These are phyloP conservation scores for Axea sp. DNA, from an alignment of 2,888 invertebrate species.

Conservation along the genomic window DNA sequence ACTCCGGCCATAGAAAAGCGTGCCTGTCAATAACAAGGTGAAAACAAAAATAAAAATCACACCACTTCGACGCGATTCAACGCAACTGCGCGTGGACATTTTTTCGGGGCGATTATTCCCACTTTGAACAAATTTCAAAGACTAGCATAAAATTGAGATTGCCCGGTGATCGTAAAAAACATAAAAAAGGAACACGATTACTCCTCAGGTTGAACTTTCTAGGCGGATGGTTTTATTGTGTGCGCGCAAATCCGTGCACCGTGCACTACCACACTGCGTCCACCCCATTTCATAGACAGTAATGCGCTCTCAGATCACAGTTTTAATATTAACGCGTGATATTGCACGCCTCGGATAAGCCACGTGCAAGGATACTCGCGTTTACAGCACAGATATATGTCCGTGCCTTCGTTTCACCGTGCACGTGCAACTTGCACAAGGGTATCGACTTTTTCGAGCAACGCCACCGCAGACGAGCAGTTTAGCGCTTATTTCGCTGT, in stretches of 20 bases:
- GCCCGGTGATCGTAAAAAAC: too few relatives aligned
- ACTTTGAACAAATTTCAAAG: too few relatives aligned
- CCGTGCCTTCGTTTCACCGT: conserved; percentile 9
- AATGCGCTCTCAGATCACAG: conserved; percentile 32
- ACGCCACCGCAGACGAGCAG: conserved; percentile 58
- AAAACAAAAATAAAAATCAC: too few relatives aligned
- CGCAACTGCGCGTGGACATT: too few relatives aligned
- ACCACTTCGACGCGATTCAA: too few relatives aligned
- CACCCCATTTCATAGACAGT: conserved; percentile 29
- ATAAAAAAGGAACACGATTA: too few relatives aligned
- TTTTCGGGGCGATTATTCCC: too few relatives aligned
- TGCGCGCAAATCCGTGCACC: conserved; percentile 23
- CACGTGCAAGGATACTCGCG: conserved; percentile 59
- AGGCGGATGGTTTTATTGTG: conserved; percentile 10
- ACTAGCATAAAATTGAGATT: too few relatives aligned
- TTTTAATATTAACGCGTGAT: conserved; percentile 62
- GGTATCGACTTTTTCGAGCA: conserved; percentile 55
- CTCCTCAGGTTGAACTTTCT: too few relatives aligned
- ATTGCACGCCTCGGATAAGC: conserved; percentile 59
- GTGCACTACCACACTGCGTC: conserved; percentile 4
- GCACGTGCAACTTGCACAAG: conserved; percentile 53
- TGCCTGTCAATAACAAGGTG: too few relatives aligned
- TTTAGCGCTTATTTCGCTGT: conserved; percentile 56
- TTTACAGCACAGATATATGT: conserved; percentile 30
- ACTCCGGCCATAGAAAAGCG: too few relatives aligned